Conservation (phyloP, 2,797 vertebrate species). For the Takifugu ocellatus region DNA sequence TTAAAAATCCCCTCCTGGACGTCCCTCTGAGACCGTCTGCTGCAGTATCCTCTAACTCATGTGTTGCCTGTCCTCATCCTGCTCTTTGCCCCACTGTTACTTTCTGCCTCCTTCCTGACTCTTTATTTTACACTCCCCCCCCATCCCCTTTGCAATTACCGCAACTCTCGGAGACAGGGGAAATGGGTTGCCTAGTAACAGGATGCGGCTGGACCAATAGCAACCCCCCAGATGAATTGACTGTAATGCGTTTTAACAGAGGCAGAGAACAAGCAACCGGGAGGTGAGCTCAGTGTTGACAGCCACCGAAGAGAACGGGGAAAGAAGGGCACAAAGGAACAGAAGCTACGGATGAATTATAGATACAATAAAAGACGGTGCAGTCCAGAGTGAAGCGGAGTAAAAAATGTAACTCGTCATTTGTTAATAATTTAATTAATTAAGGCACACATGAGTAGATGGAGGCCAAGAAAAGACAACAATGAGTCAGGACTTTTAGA, state of each 20-base stretch:
- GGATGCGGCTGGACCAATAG: conserved; percentile 80
- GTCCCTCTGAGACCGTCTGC: conserved; percentile 40
- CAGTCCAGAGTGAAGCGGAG: background rate
- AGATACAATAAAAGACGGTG: conserved; percentile 12
- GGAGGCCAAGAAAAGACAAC: background rate
- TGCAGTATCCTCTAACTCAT: conserved; percentile 30
- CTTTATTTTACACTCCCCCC: conserved; percentile 29
- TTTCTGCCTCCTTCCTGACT: conserved; percentile 42
- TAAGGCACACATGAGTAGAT: background rate
- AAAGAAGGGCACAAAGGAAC: conserved; percentile 33
- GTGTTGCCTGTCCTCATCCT: conserved; percentile 22
- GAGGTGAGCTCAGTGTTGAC: conserved; percentile 40
- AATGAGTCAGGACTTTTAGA: conserved; percentile 13
- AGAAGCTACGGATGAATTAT: conserved; percentile 20
- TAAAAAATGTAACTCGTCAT: too few relatives aligned
- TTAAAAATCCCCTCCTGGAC: background rate
- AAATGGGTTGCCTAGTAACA: conserved; percentile 82
- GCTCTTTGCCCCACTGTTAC: conserved; percentile 35
- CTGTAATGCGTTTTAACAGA: conserved; percentile 79
- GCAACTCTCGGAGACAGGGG: conserved; percentile 75
- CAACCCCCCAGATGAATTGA: conserved; percentile 76
- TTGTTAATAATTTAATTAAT: too few relatives aligned
- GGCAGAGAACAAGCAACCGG: conserved; percentile 59
- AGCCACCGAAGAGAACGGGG: conserved; percentile 22
- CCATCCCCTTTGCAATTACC: conserved; percentile 74